Evolutionary conservation across 2,113 vertebrate genomes (phyloP), one percentile per base, ranked within the genome.

Genomic region (Macquaria ambigua): DNA sequence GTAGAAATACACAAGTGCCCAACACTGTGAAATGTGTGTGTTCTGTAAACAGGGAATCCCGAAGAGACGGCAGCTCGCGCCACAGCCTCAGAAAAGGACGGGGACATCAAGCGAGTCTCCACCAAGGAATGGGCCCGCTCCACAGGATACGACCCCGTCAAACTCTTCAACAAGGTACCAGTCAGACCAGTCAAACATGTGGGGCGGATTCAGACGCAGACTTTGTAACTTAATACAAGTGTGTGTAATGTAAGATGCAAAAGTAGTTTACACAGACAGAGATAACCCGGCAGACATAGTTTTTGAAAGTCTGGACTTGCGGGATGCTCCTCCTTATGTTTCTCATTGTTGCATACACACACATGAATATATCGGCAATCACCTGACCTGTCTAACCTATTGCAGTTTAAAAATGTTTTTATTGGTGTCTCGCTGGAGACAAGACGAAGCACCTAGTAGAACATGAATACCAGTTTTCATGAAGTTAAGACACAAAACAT

Each of bases 81-180:
- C 74, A 96, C 95, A 55, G 97, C 97, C 0, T 97, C 97, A 18
- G 97, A 97, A 91, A 97, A 98, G 92, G 98, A 99, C 48, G 98
- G 98, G 46, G 98, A 98, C 85, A 97, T 99, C 91, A 99, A 97
- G 87, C 97, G 98, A 5, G 93, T 99, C 81, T 99, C 98, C 71
- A 99, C 98, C 74, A 99, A 98, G 90, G 96, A 97, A 20, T 99
- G 98, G 98, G 98, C 98, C 63, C 97, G 97, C 61, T 98, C 97
- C 83, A 99, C 97, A 3, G 97, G 97, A 70, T 99, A 98, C 2
- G 97, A 99, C 87, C 91, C 98, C 0, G 90, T 97, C 78, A 99
- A 99, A 90, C 95, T 99, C 88, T 99, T 99, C 91, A 98, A 97
- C 85, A 99, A 99, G 98, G 98, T 99, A 94, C 53, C 23, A 39